Evolutionary conservation across 2,797 vertebrate species (phyloP), one percentile per base, ranked within the genome.

Genomic region (Notoglanidium macrostoma): DNA sequence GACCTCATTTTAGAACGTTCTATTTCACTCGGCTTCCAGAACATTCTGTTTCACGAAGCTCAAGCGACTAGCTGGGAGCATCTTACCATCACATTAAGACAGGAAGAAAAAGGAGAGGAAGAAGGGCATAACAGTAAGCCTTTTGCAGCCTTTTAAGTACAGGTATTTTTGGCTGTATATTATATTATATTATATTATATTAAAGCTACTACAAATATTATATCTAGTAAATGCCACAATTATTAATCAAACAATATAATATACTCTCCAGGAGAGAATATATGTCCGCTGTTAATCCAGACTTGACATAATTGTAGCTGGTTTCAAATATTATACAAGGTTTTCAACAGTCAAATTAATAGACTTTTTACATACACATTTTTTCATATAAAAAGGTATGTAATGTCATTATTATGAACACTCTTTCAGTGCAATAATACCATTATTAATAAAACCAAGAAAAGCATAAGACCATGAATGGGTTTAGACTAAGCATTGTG

Each of bases 1-100:
- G 92, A 94, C 89, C 91, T 93, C 92, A 91, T 95, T 94, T 94
- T 88, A 92, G 92, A 92, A 93, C 90, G 92, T 94, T 94, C 92
- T 94, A 84, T 68, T 70, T 63, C 82, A 70, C 51, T 88, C 40
- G 29, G 40, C 55, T 74, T 73, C 57, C 59, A 84, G 85, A 88
- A 84, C 51, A 88, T 81, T 84, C 1, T 14, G 93, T 94, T 95
- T 95, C 93, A 94, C 92, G 93, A 93, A 91, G 93, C 92, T 93
- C 92, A 93, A 92, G 91, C 89, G 93, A 92, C 91, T 91, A 94
- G 68, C 83, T 77, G 89, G 80, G 91, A 89, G 82, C 91, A 91
- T 91, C 87, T 32, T 88, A 91, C 91, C 91, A 92, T 92, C 91
- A 91, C 92, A 92, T 93, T 92, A 90, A 92, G 91, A 92, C 92